Base-by-base conservation (phyloP, 1,140 invertebrate species). In the Phocides pigmalion region DNA sequence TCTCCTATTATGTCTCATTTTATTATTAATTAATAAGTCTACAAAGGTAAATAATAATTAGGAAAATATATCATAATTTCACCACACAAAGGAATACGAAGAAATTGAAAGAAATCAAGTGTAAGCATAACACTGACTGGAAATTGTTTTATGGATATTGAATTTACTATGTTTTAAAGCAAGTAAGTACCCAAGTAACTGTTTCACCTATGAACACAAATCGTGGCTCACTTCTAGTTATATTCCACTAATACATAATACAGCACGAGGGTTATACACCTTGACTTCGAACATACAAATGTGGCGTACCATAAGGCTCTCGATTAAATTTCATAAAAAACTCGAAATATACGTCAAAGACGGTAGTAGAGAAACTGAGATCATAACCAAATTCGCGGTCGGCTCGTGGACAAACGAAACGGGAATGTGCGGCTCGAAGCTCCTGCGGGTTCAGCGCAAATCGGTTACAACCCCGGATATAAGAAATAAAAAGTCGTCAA, bases 121-220 rank as follows among this genome's bases (percentile, higher is more conserved):
- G 69, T 73, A 75, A 74, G 69, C 68, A 44, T 66, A 59, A 79
- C 66, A 70, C 78, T 69, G 76, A 84, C 76, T 76, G 67, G 68
- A 70, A 74, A 66, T 49, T 64, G 62, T 70, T 85, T 89, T 87
- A 85, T 84, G 76, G 77, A 79, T 74, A 77, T 81, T 74, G 76
- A 58, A 81, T 62, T 88, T 89, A 86, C 88, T 87, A 87, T 87
- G 84, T 76, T 82, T 78, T 67, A 74, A 75, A 69, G 69, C 68
- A 76, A 66, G 77, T 82, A 76, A 68, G 79, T 82, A 80, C 80
- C 82, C 74, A 68, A 84, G 78, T 82, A 77, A 80, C 77, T 81
- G 80, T 83, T 81, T 84, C 76, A 70, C 74, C 75, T 82, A 82
- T 88, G 87, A 89, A 90, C 87, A 90, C 87, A 90, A 87, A 84